Evolutionary conservation across 2,888 invertebrate genomes (phyloP).

Genomic region (Acronicta psi): DNA sequence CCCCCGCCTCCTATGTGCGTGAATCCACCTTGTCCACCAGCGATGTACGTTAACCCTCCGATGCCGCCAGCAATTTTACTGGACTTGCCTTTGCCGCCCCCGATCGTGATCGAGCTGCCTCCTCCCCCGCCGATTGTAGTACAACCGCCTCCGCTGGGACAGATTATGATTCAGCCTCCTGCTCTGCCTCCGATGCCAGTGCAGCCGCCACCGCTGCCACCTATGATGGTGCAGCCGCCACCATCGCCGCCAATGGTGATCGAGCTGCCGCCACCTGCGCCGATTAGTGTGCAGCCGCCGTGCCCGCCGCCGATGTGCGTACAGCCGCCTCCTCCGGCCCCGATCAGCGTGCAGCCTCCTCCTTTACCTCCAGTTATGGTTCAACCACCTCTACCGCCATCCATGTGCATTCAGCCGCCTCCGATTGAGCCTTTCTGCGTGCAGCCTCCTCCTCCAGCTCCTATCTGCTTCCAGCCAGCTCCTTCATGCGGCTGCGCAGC

Average conservation of each 20-base stretch:
- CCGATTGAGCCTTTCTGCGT: slow-evolving; percentile 74
- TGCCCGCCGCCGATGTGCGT: slow-evolving; percentile 75
- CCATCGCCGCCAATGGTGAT: slow-evolving; percentile 72
- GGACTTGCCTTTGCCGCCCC: slow-evolving; percentile 73
- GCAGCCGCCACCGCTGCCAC: slow-evolving; percentile 76
- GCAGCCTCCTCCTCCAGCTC: slow-evolving; percentile 59
- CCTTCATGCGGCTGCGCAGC: slow-evolving; percentile 49
- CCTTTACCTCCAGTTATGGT: slow-evolving; percentile 75
- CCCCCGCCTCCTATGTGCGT: slow-evolving; percentile 73
- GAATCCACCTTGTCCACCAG: slow-evolving; percentile 71
- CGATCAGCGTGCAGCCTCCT: slow-evolving; percentile 78
- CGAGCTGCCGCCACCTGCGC: slow-evolving; percentile 75
- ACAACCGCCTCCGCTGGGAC: slow-evolving; percentile 78
- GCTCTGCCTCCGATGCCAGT: slow-evolving; percentile 79
- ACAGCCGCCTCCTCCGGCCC: slow-evolving; percentile 76
- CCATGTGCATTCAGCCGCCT: slow-evolving; percentile 76
- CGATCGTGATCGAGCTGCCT: slow-evolving; percentile 77
- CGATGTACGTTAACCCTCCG: slow-evolving; percentile 75
- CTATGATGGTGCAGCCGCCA: slow-evolving; percentile 81
- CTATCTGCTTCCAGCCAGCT: slow-evolving; percentile 59
- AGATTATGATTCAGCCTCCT: slow-evolving; percentile 79
- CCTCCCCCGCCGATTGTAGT: slow-evolving; percentile 78
- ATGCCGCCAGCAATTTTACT: slow-evolving; percentile 68
- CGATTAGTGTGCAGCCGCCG: slow-evolving; percentile 78
- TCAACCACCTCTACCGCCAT: slow-evolving; percentile 74